These are phyloP conservation scores for Himantopus leucocephalus DNA, from an alignment of 2,113 vertebrate species.

Conservation along the genomic window DNA sequence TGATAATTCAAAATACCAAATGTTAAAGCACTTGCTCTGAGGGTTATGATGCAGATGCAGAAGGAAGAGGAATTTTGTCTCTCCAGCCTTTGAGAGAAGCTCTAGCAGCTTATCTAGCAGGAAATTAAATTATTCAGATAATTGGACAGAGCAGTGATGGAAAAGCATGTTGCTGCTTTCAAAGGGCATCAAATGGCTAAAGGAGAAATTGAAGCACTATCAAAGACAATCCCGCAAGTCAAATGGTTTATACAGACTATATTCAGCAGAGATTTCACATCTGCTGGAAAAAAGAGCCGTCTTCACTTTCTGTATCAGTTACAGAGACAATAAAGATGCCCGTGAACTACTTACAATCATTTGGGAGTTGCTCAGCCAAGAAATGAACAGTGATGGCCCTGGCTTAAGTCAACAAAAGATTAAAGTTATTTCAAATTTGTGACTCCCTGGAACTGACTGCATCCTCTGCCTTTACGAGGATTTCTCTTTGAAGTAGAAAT, in stretches of 20 bases:
- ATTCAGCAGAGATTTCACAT: background rate
- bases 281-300: background rate
- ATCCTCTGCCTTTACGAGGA: background rate
- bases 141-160: slow-evolving; percentile 22
- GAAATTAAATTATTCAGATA: slow-evolving; percentile 65
- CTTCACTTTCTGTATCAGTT: background rate
- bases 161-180: slow-evolving; percentile 9
- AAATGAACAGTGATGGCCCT: background rate
- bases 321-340: background rate
- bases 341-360: background rate
- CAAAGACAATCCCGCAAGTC: background rate
- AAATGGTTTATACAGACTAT: background rate
- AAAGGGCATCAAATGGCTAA: background rate
- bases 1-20: background rate
- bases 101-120: slow-evolving; percentile 15
- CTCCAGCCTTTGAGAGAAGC: background rate
- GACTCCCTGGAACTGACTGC: background rate
- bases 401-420: background rate
- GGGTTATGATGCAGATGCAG: background rate
- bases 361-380: background rate
- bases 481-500: background rate
- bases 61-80: background rate
- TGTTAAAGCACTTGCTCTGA: background rate
- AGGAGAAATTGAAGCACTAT: background rate
- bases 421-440: background rate